Conservation (phyloP, 2,888 invertebrate species). For the Miltochrista miniata region DNA sequence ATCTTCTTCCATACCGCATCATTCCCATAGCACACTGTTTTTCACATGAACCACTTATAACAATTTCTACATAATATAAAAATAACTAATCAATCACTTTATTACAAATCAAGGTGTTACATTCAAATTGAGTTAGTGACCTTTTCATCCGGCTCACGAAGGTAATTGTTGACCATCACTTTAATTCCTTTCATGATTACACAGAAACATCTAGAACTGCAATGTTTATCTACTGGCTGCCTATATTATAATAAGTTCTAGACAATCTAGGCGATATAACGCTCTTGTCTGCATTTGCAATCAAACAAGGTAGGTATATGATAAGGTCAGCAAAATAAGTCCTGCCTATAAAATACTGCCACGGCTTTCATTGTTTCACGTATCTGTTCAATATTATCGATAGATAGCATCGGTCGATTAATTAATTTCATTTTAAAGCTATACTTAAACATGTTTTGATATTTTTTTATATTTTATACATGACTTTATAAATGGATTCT, state of each 20-base stretch:
- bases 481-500: neutral
- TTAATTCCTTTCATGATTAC: constrained; percentile 4
- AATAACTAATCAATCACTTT: no score
- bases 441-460: no score
- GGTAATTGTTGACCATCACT: neutral
- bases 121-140: neutral
- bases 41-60: no score
- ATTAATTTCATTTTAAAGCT: constrained; percentile 14
- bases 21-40: no score
- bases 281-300: constrained; percentile 1
- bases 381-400: constrained; percentile 22
- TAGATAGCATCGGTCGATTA: constrained; percentile 26
- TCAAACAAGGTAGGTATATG: neutral
- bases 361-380: constrained; percentile 18
- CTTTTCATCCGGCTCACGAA: neutral
- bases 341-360: neutral
- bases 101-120: neutral
- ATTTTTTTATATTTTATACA: neutral
- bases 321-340: neutral
- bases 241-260: neutral
- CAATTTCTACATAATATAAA: no score
- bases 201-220: neutral
- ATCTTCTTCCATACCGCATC: no score
- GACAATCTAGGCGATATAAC: neutral
- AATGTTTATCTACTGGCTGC: neutral